phyloP scores from a whole-genome alignment of 2,888 invertebrate species.

The Bembecia ichneumoniformis region DNA sequence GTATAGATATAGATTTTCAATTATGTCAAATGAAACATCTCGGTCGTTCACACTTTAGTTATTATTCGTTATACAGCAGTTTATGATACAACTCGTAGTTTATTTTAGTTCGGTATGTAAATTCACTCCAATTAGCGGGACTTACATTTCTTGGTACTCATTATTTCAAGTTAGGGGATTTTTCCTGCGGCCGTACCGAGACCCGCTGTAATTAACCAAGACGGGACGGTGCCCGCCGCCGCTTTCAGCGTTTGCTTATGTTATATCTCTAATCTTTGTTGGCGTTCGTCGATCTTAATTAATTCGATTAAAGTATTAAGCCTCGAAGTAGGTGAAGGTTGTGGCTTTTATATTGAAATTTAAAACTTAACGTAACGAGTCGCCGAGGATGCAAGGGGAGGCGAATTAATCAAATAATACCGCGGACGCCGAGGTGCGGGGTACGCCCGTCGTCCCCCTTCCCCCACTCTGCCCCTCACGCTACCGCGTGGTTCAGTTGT shows the following conservation, averaged over 20 bases:
- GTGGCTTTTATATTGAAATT: slow-evolving; percentile 63
- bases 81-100: slow-evolving; percentile 32
- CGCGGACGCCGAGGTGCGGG: slow-evolving; percentile 57
- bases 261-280: slow-evolving; percentile 65
- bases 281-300: slow-evolving; percentile 58
- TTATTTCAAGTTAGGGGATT: slow-evolving; percentile 57
- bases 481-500: slow-evolving; percentile 69
- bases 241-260: slow-evolving; percentile 56
- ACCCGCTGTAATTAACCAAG: slow-evolving; percentile 53
- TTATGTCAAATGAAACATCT: background rate
- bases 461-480: slow-evolving; percentile 33
- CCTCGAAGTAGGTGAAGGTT: slow-evolving; percentile 63
- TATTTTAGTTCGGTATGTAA: slow-evolving; percentile 65
- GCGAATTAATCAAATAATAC: slow-evolving; percentile 74
- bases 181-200: slow-evolving; percentile 40
- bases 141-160: slow-evolving; percentile 60
- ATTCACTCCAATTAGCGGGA: slow-evolving; percentile 65
- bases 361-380: slow-evolving; percentile 71
- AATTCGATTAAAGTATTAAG: slow-evolving; percentile 66
- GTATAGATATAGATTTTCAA: no score
- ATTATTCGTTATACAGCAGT: slow-evolving; percentile 30
- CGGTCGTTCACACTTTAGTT: background rate
- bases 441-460: slow-evolving; percentile 23
- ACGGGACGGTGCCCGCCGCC: slow-evolving; percentile 30
- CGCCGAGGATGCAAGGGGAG: slow-evolving; percentile 69